phyloP scores from a whole-genome alignment of 2,888 invertebrate species.

The Urechis unicinctus region DNA sequence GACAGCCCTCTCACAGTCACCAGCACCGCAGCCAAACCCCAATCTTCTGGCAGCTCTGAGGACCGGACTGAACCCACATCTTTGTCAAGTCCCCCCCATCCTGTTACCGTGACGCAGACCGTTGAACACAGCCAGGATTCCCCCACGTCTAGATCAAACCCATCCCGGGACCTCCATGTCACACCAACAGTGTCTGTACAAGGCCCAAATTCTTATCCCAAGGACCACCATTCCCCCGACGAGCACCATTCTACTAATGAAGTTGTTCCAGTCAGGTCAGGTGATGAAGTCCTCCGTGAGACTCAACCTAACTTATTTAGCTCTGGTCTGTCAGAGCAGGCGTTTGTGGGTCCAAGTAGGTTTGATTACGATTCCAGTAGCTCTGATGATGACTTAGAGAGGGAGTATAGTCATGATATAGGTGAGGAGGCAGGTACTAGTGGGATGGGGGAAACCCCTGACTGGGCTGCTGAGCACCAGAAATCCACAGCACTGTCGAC shows the following conservation, averaged over 20 bases:
- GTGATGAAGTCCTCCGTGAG: too few relatives aligned
- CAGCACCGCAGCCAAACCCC: background rate
- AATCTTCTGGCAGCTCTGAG: background rate
- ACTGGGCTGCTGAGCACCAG: background rate
- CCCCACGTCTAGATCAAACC: background rate
- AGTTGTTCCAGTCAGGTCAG: too few relatives aligned
- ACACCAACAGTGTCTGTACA: background rate
- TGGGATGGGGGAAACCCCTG: background rate
- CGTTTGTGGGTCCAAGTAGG: too few relatives aligned
- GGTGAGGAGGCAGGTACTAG: background rate
- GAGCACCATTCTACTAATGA: background rate
- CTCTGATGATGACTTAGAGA: background rate
- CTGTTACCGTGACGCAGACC: too few relatives aligned
- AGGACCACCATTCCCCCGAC: too few relatives aligned
- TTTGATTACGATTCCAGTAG: too few relatives aligned
- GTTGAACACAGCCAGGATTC: background rate
- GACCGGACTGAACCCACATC: background rate
- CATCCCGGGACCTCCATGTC: background rate
- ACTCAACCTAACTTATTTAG: too few relatives aligned
- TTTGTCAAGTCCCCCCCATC: too few relatives aligned
- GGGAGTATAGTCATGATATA: background rate
- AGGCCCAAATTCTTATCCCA: background rate
- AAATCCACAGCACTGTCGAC: too few relatives aligned
- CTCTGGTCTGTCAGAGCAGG: too few relatives aligned
- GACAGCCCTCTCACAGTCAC: background rate